Conservation (phyloP, 2,797 vertebrate species). For the Labeo calbasu region DNA sequence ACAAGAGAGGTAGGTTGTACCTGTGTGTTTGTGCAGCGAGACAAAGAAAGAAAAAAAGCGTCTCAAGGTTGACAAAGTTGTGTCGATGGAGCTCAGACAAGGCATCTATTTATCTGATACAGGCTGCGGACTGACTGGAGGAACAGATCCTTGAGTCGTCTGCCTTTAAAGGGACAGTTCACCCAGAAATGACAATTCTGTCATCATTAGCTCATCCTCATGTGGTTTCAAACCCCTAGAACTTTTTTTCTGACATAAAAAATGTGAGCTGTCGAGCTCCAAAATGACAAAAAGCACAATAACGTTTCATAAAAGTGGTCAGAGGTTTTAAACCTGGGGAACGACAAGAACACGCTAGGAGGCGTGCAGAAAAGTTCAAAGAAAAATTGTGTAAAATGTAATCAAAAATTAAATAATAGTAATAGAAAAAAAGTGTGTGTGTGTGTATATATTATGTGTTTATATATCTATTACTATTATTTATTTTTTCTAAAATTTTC, state of each 20-base stretch:
- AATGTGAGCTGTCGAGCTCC: background rate
- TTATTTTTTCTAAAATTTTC: no score
- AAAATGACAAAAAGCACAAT: background rate
- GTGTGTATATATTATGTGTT: no score
- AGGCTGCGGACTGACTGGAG: constrained; percentile 9
- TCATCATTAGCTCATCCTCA: background rate
- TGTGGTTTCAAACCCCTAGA: background rate
- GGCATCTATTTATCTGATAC: constrained; percentile 38
- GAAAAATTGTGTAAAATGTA: background rate
- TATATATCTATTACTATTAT: no score
- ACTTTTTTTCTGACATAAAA: background rate
- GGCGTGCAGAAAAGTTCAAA: background rate
- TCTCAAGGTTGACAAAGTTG: constrained; percentile 25
- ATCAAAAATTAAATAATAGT: background rate
- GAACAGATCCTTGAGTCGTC: background rate
- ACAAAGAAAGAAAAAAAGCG: constrained; percentile 13
- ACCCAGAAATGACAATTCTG: background rate
- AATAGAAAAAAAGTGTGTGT: background rate
- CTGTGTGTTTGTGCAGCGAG: constrained; percentile 27
- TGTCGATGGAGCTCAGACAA: constrained; percentile 35
- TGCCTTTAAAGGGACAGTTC: constrained; percentile 24
- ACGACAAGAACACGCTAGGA: background rate
- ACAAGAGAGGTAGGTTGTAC: constrained; percentile 10
- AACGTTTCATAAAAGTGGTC: background rate
- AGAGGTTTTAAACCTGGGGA: background rate